Evolutionary conservation across 2,797 vertebrate genomes (phyloP).

Genomic region (Bovichtus diacanthus): DNA sequence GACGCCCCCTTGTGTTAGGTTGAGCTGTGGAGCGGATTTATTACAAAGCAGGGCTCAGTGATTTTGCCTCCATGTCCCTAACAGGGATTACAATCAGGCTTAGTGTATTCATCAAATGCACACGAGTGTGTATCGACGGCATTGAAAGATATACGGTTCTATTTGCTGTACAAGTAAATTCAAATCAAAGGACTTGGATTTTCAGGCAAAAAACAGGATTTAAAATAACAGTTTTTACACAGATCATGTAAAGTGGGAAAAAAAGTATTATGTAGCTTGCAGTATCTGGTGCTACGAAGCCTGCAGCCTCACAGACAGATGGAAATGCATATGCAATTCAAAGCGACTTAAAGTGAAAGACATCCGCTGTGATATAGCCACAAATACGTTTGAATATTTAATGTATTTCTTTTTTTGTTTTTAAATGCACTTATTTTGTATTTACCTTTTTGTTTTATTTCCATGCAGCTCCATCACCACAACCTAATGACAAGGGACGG

Average conservation of each 20-base stretch:
- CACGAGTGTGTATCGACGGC: background rate
- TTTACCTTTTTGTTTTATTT: background rate
- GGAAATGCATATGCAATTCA: background rate
- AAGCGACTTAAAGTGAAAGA: background rate
- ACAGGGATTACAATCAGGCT: background rate
- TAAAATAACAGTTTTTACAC: background rate
- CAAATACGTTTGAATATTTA: background rate
- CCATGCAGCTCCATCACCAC: slow-evolving; percentile 15
- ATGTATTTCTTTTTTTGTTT: background rate
- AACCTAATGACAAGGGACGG: background rate
- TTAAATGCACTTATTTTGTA: background rate
- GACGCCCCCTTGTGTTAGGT: slow-evolving; percentile 77
- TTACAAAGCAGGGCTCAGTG: background rate
- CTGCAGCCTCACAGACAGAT: background rate
- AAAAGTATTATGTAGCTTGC: background rate
- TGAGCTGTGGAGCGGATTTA: slow-evolving; percentile 20
- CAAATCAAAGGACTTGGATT: background rate
- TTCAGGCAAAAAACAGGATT: background rate
- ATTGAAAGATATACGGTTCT: background rate
- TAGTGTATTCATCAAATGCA: background rate
- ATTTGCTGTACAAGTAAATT: background rate
- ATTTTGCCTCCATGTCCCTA: background rate
- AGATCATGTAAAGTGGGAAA: background rate
- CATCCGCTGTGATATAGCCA: background rate
- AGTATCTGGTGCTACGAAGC: background rate